Conservation (phyloP, 2,797 vertebrate genomes). For the Heterohyrax brucei region DNA sequence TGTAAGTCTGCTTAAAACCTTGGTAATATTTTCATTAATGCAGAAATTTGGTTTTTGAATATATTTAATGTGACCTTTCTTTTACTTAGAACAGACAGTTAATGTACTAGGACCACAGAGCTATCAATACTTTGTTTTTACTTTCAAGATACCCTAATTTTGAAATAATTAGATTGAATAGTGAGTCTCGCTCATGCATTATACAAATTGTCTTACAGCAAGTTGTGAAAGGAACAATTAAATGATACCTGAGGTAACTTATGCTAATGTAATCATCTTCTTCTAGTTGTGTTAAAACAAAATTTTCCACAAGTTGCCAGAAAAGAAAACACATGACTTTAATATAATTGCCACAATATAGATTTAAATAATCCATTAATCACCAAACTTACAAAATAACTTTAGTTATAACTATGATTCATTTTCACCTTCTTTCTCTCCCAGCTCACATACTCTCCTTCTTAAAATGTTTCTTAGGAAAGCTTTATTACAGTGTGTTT, state of each 20-base stretch:
- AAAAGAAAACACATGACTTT: constrained; percentile 45
- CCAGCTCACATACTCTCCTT: background rate
- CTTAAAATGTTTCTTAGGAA: constrained; percentile 38
- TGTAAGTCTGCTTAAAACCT: constrained; percentile 59
- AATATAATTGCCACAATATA: constrained; percentile 6
- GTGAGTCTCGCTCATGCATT: constrained; percentile 69
- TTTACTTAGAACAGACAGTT: constrained; percentile 63
- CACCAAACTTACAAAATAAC: constrained; percentile 49
- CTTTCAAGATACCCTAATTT: constrained; percentile 71
- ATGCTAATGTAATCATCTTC: constrained; percentile 56
- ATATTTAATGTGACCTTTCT: constrained; percentile 56
- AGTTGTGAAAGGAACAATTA: constrained; percentile 74
- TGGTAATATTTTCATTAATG: constrained; percentile 71
- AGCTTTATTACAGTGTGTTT: constrained; percentile 37
- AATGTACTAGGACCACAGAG: constrained; percentile 8
- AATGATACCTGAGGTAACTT: constrained; percentile 67
- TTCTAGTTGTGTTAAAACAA: constrained; percentile 71
- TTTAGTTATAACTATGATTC: constrained; percentile 60
- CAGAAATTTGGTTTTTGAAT: constrained; percentile 53
- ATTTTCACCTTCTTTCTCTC: constrained; percentile 1
- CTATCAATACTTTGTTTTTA: constrained; percentile 63
- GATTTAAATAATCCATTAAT: constrained; percentile 55
- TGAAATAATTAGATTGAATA: constrained; percentile 77
- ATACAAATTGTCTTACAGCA: constrained; percentile 71
- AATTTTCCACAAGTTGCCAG: constrained; percentile 62